Evolutionary conservation across 2,888 invertebrate genomes (phyloP), one percentile per base, ranked within the genome.

Genomic region (Sarcophaga subvicina): DNA sequence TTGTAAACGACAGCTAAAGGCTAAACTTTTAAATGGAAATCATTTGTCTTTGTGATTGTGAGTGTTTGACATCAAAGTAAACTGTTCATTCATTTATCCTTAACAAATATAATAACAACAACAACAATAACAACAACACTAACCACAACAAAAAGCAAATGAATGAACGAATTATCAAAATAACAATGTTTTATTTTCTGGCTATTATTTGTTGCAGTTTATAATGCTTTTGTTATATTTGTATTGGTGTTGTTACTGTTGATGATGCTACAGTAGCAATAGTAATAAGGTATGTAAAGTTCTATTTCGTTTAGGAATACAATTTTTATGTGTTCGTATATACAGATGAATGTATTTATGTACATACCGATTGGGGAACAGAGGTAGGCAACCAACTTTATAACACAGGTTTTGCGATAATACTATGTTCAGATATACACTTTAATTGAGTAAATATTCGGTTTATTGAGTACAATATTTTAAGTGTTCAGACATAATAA

Each of bases 11-110:
- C 82, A 77, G 82, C 82, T 60, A 60, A 82, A 77, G 66, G 77
- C 76, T 77, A 82, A 82, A 82, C 66, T 77, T 82, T 66, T 82
- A 76, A 76, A 77, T 77, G 59, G 66, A 82, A 82, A 71, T 77
- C 59, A 77, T 82, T 82, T 77, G 82, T 77, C 6, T 37, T 37
- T 37, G 37, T 37, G 37, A 37, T 37, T 37, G 70, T 82, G 82
- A 77, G 64, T 82, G 77, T 77, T 77, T 64, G 71, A 25, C 77
- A 77, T 82, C 82, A 82, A 82, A 82, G 71, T 45, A 77, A 82
- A 82, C 82, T 82, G 62, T 77, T 77, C 37, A 72, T 82, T 66
- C 77, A 82, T 77, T 82, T 71, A 81, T 69, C 66, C 72, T 49
- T 81, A 37, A 70, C 76, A 54, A 25, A 71, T 49, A 69, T 6